Evolutionary conservation across 2,113 vertebrate genomes (phyloP).

Genomic region (Nestor notabilis): DNA sequence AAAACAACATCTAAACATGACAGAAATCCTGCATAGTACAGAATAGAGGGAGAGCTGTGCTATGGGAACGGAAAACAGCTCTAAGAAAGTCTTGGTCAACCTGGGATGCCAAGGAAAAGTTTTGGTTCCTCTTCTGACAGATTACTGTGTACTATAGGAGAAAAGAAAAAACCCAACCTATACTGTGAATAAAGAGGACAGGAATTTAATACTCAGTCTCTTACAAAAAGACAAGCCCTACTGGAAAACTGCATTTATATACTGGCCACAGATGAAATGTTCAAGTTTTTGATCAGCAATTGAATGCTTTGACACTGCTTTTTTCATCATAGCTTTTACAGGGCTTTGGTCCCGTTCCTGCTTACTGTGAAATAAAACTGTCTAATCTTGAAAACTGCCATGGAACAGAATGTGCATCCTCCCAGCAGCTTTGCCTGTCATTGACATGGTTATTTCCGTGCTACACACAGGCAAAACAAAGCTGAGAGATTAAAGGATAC

Average conservation of each 20-base stretch:
- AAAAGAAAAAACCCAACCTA: too few species aligned
- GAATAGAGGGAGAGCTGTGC: background rate
- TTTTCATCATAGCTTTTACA: background rate
- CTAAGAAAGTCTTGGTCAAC: background rate
- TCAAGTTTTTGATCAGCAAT: conserved; percentile 20
- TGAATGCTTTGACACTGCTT: background rate
- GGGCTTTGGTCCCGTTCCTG: background rate
- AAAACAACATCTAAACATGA: background rate
- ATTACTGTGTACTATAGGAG: background rate
- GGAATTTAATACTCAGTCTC: background rate
- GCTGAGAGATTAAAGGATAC: background rate
- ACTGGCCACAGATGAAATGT: background rate
- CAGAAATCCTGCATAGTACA: background rate
- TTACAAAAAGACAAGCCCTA: background rate
- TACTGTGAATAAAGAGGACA: background rate
- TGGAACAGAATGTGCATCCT: background rate
- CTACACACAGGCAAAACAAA: background rate
- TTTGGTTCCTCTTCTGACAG: background rate
- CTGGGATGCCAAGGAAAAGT: background rate
- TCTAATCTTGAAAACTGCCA: conserved; percentile 8
- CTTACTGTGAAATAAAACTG: background rate
- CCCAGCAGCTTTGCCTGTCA: background rate
- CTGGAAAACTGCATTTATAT: background rate
- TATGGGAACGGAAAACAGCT: background rate
- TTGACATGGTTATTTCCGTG: background rate